Conservation (phyloP, 2,113 vertebrate species). For the Gymnarchus niloticus region DNA sequence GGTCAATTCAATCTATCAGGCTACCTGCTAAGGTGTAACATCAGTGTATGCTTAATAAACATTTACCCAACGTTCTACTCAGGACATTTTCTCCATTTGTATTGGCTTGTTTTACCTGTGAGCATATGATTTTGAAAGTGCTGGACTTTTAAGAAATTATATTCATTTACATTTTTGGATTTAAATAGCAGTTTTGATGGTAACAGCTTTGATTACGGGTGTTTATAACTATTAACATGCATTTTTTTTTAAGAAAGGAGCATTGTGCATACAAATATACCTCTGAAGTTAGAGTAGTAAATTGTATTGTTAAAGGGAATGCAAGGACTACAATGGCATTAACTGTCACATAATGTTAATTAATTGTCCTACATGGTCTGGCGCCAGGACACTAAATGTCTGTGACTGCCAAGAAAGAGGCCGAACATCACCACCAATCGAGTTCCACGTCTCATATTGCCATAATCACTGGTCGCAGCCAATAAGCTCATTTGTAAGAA, state of each 20-base stretch:
- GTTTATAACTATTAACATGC: neutral
- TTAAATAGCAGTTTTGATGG: neutral
- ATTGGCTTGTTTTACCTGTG: too few relatives aligned
- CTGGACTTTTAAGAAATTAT: too few relatives aligned
- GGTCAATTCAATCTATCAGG: too few relatives aligned
- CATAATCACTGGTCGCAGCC: constrained; percentile 39
- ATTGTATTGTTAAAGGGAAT: neutral
- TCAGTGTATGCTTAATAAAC: too few relatives aligned
- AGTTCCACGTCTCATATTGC: constrained; percentile 41
- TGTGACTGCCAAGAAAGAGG: constrained; percentile 31
- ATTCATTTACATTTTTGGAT: neutral
- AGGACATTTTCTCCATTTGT: too few relatives aligned
- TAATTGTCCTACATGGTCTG: constrained; percentile 36
- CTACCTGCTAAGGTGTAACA: too few relatives aligned
- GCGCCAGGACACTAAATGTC: constrained; percentile 37
- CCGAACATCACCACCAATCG: constrained; percentile 39
- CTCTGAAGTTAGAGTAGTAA: neutral
- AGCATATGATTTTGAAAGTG: too few relatives aligned
- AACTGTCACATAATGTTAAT: constrained; percentile 28
- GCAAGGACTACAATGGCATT: constrained; percentile 4
- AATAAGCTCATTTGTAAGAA: constrained; percentile 45
- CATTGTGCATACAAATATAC: neutral
- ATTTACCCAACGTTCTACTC: too few relatives aligned
- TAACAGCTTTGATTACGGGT: neutral
- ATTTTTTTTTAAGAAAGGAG: neutral